Percentiles rank a stretch among this genome's conserved stretches.
These are phyloP conservation scores for Vimba vimba DNA, from an alignment of 2,113 vertebrate species.

Conservation along the genomic window DNA sequence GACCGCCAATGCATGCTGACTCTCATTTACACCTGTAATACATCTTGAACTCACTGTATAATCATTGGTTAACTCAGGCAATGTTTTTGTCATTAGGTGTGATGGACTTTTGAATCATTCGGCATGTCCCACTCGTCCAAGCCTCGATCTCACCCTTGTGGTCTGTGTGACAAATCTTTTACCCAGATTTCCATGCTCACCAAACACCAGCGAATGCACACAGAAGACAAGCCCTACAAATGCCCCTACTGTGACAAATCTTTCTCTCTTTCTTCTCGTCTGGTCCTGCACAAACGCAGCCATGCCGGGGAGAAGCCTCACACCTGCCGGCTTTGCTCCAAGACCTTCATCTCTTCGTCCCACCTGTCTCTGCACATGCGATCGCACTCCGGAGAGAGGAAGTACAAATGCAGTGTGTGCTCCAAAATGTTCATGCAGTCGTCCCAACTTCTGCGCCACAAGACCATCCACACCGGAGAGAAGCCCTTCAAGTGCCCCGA, in stretches of 20 bases:
- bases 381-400: conserved; percentile 72
- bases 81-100: conserved; percentile 1
- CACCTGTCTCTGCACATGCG: conserved; percentile 75
- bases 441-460: conserved; percentile 76
- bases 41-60: not conserved
- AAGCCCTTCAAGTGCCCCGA: conserved; percentile 77
- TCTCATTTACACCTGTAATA: not conserved
- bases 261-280: conserved; percentile 48
- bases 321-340: conserved; percentile 70
- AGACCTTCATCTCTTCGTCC: conserved; percentile 75
- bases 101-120: not conserved
- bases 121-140: conserved; percentile 9
- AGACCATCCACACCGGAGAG: conserved; percentile 75
- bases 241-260: conserved; percentile 64
- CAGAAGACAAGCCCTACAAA: conserved; percentile 41
- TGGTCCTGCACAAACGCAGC: conserved; percentile 60
- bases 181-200: not conserved
- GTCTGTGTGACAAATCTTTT: not conserved
- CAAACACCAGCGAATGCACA: conserved; percentile 1
- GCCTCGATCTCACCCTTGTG: not conserved
- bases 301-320: conserved; percentile 68
- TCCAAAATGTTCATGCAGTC: conserved; percentile 76
- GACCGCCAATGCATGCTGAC: not conserved
- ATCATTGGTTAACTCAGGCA: not conserved
- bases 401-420: conserved; percentile 71